Conservation (phyloP, 92 coral and sea anemone genomes). For the Plumapathes pennacea region DNA sequence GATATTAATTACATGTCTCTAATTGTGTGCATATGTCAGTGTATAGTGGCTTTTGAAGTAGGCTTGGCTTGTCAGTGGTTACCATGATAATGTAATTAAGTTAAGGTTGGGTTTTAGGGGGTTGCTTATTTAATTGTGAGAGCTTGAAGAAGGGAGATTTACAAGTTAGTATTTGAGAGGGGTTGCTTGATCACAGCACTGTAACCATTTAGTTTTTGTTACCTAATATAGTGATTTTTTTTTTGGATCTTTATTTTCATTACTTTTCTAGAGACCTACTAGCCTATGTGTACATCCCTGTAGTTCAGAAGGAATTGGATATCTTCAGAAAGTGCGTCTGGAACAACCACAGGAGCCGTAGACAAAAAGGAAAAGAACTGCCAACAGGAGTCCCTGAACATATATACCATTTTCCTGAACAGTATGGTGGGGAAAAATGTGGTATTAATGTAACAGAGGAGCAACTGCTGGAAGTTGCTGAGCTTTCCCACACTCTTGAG, state of each 20-base stretch:
- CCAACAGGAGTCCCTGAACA: constrained; percentile 68
- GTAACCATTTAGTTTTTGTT: no score
- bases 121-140: no score
- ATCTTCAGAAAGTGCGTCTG: constrained; percentile 43
- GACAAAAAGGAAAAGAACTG: constrained; percentile 49
- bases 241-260: no score
- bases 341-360: constrained; percentile 31
- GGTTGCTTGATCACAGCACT: no score
- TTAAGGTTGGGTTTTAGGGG: no score
- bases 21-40: background rate
- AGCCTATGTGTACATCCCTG: constrained; percentile 46
- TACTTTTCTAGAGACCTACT: constrained; percentile 2
- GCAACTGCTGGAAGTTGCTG: constrained; percentile 55
- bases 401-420: constrained; percentile 43
- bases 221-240: no score
- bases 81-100: background rate
- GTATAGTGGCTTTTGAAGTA: background rate
- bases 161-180: no score
- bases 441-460: constrained; percentile 54
- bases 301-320: constrained; percentile 46
- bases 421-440: constrained; percentile 58
- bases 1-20: background rate
- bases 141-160: no score
- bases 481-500: constrained; percentile 42
- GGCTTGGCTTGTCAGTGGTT: background rate